Conservation (phyloP, 2,113 vertebrate genomes). For the Sula dactylatra region DNA sequence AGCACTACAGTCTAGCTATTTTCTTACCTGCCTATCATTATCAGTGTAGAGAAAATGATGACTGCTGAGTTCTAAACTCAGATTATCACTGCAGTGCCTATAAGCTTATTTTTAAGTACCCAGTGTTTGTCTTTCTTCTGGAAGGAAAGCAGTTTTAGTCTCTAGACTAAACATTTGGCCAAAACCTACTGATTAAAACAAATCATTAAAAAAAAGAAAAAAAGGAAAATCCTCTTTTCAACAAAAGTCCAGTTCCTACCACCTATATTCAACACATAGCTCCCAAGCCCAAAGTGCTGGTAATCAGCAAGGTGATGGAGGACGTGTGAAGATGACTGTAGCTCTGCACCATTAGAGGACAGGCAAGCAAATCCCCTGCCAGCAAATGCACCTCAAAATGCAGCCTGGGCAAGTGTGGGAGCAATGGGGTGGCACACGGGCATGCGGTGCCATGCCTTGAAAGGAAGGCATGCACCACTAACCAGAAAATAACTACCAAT, state of each 20-base stretch:
- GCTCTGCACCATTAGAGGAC: neutral
- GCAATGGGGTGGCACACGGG: neutral
- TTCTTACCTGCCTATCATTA: slow-evolving; percentile 36
- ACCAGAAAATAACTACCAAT: neutral
- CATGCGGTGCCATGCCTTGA: accelerated
- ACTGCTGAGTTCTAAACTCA: slow-evolving; percentile 5
- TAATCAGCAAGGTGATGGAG: neutral
- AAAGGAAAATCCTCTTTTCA: neutral
- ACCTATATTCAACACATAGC: neutral
- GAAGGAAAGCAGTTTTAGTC: neutral
- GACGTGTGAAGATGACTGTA: neutral
- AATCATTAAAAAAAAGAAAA: neutral
- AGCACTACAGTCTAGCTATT: slow-evolving; percentile 33
- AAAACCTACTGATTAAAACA: neutral
- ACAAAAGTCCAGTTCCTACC: neutral
- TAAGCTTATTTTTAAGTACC: neutral
- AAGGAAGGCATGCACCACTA: neutral
- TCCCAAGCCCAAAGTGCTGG: neutral
- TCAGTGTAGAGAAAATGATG: slow-evolving; percentile 1
- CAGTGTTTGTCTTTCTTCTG: neutral
- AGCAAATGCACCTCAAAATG: neutral
- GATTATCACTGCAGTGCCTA: neutral
- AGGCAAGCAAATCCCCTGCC: neutral
- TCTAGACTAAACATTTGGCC: neutral
- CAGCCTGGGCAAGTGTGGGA: neutral